Evolutionary conservation across 2,888 invertebrate genomes (phyloP).

Genomic region (Ormyrus thymus): DNA sequence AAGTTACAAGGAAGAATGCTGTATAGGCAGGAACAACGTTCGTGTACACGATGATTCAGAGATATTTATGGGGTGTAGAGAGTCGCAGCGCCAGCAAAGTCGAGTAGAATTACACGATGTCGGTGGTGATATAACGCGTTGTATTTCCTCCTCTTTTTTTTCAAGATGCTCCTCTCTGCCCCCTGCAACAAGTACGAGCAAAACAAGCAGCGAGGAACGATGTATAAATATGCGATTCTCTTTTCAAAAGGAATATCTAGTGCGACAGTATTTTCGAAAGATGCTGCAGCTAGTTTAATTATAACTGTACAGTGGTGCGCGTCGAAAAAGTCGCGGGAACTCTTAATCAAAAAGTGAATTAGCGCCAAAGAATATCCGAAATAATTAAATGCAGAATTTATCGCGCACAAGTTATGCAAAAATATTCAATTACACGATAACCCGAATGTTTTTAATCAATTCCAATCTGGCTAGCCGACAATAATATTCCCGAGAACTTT

Average conservation of each 20-base stretch:
- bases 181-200: not conserved
- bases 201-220: not conserved
- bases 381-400: no score
- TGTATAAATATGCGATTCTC: no score
- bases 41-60: constrained; percentile 68
- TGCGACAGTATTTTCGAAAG: no score
- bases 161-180: not conserved
- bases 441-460: constrained; percentile 12
- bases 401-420: no score
- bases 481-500: not conserved
- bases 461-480: not conserved
- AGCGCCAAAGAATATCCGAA: no score
- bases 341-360: no score
- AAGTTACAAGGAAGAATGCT: constrained; percentile 46
- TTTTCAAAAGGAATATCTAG: no score
- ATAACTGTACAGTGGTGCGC: no score
- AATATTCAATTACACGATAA: not conserved
- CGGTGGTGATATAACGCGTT: constrained; percentile 66
- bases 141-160: constrained; percentile 28
- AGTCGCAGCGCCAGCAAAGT: constrained; percentile 62
- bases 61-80: constrained; percentile 71
- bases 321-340: no score
- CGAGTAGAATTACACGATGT: constrained; percentile 70
- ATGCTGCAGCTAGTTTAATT: no score
- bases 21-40: constrained; percentile 43